Evolutionary conservation across 2,113 vertebrate genomes (phyloP), one percentile per base, ranked within the genome.

Genomic region (Petaurus breviceps): DNA sequence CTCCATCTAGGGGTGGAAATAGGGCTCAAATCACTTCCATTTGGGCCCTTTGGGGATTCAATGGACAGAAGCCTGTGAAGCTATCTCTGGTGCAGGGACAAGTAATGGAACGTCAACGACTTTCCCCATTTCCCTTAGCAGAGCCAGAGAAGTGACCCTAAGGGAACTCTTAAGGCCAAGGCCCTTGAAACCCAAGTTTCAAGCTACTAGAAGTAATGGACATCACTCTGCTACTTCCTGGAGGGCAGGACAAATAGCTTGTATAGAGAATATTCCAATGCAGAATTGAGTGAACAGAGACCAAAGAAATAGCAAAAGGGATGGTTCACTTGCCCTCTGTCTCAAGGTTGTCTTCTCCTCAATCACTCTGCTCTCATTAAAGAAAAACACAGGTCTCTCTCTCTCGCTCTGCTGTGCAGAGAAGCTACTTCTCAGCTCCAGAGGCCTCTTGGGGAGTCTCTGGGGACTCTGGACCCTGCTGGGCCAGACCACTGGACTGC

Each of bases 221-320:
- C 97, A 94, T 28, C n/a, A 84, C 94, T 98, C 97, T 95, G 51
- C 91, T 94, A 91, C 0, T 46, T 46, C 97, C 95, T 90, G 0
- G 94, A 94, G 92, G 97, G 97, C 98, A 89, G 23, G 22, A 96
- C 92, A 96, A 97, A 97, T 93, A 94, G 94, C 94, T 61, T 94
- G 0, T 3, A 94, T 91, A 3, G 94, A 98, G 96, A 98, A 98
- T 92, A 97, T 90, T 28, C 96, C 97, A 93, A 93, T 98, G 95
- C 91, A 2, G 91, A 90, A 93, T 49, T 49, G n/a, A n/a, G n/a
- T n/a, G n/a, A n/a, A n/a, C n/a, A n/a, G n/a, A n/a, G n/a, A n/a
- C n/a, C n/a, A n/a, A n/a, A n/a, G n/a, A n/a, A n/a, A n/a, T n/a
- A n/a, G n/a, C n/a, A n/a, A n/a, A n/a, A n/a, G n/a, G n/a, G n/a